These are phyloP conservation scores for Scophthalmus maximus DNA, from an alignment of 2,113 vertebrate genomes.

Conservation along the genomic window DNA sequence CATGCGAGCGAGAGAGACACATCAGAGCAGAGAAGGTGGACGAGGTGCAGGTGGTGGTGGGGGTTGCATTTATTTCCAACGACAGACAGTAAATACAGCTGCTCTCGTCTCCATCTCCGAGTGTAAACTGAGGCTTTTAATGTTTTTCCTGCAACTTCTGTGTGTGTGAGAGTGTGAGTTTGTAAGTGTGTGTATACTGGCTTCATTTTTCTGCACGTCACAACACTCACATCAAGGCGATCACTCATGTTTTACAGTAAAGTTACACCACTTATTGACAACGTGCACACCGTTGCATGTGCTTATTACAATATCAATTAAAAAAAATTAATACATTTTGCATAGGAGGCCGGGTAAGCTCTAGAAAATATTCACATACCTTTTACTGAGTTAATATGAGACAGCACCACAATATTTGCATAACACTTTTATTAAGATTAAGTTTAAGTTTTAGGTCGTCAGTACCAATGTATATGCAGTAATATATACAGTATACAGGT, in stretches of 20 bases:
- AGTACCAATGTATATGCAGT: constrained; percentile 63
- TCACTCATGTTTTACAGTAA: constrained; percentile 53
- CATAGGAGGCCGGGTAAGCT: constrained; percentile 68
- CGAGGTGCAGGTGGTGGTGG: neutral
- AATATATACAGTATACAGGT: constrained; percentile 63
- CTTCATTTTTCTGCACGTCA: constrained; percentile 42
- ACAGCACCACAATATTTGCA: constrained; percentile 78
- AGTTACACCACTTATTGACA: constrained; percentile 57
- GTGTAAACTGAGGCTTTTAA: constrained; percentile 53
- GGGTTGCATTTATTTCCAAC: constrained; percentile 77
- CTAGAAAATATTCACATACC: constrained; percentile 76
- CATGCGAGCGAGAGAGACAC: constrained; percentile 36
- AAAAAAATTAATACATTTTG: constrained; percentile 72
- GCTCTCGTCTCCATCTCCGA: constrained; percentile 53
- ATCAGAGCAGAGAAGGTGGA: constrained; percentile 35
- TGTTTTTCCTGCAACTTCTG: constrained; percentile 54
- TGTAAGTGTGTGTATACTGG: constrained; percentile 35
- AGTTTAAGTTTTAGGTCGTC: constrained; percentile 60
- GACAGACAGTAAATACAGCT: constrained; percentile 76
- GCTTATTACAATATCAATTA: constrained; percentile 58
- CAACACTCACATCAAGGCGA: constrained; percentile 18
- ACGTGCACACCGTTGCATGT: constrained; percentile 60
- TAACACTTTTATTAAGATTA: constrained; percentile 50
- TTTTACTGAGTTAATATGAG: constrained; percentile 66
- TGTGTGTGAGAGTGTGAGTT: constrained; percentile 18